Conservation (phyloP, 2,113 vertebrate species). For the Ceratotherium simum region DNA sequence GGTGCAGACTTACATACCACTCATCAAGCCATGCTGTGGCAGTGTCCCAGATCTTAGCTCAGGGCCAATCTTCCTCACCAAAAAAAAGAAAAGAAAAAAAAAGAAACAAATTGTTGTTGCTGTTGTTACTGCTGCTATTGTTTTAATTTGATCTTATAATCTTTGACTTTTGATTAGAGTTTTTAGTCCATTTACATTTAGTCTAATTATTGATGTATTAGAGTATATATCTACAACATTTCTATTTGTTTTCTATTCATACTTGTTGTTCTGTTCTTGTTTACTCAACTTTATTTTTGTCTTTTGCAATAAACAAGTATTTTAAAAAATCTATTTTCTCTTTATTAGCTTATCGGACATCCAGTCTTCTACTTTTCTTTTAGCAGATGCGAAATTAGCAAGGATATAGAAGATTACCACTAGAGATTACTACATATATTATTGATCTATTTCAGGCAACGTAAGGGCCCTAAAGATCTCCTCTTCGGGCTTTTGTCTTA, state of each 20-base stretch:
- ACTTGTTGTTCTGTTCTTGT: background rate
- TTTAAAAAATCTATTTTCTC: background rate
- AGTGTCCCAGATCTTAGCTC: no score
- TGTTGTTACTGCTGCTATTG: background rate
- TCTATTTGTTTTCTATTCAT: slow-evolving; percentile 3
- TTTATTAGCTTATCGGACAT: background rate
- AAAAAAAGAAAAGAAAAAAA: no score
- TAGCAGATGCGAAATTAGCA: background rate
- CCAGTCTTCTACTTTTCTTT: background rate
- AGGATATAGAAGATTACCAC: background rate
- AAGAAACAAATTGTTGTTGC: background rate
- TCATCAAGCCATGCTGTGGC: no score
- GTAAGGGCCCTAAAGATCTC: background rate
- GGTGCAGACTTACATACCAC: no score
- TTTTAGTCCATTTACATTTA: background rate
- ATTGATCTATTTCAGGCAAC: background rate
- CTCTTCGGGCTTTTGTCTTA: background rate
- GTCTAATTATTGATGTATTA: background rate
- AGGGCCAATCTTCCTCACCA: no score
- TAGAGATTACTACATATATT: background rate
- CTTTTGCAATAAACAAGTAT: background rate
- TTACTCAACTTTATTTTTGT: background rate
- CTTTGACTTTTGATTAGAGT: background rate
- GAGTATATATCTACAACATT: background rate
- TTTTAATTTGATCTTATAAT: background rate